A percentile compares a stretch with the other conserved stretches of the same genome.
Conservation (phyloP, 1,140 invertebrate species). For the Bathynomus jamesi region DNA sequence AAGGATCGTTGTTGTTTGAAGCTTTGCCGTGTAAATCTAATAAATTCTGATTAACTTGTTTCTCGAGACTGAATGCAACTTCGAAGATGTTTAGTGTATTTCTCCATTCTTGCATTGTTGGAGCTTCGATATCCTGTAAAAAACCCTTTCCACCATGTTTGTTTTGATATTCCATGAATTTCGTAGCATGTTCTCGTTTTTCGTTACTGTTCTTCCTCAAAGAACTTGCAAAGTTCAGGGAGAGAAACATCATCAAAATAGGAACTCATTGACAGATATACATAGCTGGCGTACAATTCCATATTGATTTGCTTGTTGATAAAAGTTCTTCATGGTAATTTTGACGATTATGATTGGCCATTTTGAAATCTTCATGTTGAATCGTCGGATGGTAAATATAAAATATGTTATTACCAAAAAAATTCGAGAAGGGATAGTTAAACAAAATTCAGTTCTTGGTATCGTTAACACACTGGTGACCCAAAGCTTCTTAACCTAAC, state of each 20-base stretch:
- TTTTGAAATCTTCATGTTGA: not conserved
- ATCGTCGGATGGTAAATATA: too few relatives aligned
- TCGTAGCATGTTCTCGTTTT: conserved; percentile 56
- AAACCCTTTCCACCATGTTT: conserved; percentile 52
- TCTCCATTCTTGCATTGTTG: conserved; percentile 52
- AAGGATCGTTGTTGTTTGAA: conserved; percentile 56
- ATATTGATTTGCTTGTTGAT: conserved; percentile 57
- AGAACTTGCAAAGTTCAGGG: conserved; percentile 52
- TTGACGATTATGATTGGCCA: conserved; percentile 41
- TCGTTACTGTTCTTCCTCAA: conserved; percentile 53
- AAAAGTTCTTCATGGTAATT: conserved; percentile 50
- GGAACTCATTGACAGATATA: conserved; percentile 48
- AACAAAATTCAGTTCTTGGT: too few relatives aligned
- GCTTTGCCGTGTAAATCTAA: conserved; percentile 61
- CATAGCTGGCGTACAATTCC: conserved; percentile 54
- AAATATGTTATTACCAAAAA: too few relatives aligned
- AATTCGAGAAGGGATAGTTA: too few relatives aligned
- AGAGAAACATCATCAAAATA: conserved; percentile 63
- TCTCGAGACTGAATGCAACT: conserved; percentile 53
- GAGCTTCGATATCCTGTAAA: conserved; percentile 44
- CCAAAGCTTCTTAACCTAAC: conserved; percentile 13
- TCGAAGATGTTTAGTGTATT: conserved; percentile 52
- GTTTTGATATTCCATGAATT: conserved; percentile 58
- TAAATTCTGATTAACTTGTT: conserved; percentile 49
- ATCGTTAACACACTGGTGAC: conserved; percentile 20